phyloP scores from a whole-genome alignment of 2,113 vertebrate species.

The Hyperopisus bebe region DNA sequence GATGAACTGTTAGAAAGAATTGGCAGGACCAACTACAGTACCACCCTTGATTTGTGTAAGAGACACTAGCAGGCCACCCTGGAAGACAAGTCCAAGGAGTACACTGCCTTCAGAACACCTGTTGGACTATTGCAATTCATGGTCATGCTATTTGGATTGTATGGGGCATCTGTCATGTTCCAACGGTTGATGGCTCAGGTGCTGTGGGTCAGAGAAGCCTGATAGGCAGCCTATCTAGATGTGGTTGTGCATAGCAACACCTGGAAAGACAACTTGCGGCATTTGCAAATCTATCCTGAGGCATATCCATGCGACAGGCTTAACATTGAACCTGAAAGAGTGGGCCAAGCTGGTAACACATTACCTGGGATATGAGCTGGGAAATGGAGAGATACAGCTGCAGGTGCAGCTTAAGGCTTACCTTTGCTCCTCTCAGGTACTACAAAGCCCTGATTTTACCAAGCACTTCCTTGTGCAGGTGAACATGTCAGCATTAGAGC shows the following conservation, averaged over 20 bases:
- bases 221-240: background rate
- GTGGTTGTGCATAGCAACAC: background rate
- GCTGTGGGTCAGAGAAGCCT: background rate
- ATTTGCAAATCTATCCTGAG: background rate
- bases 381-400: background rate
- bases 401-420: slow-evolving; percentile 7
- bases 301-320: background rate
- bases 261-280: background rate
- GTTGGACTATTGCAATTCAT: background rate
- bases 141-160: background rate
- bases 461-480: background rate
- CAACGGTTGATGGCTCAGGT: background rate
- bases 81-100: background rate
- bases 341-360: background rate
- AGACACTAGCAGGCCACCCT: background rate
- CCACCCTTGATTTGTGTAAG: background rate
- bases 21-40: background rate
- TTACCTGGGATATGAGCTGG: background rate
- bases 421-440: background rate
- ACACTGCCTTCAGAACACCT: background rate
- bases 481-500: background rate
- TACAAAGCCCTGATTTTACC: background rate
- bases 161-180: background rate
- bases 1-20: background rate
- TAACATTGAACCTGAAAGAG: background rate